These are phyloP conservation scores for Spodoptera picta DNA, from an alignment of 2,888 invertebrate species.

Conservation along the genomic window DNA sequence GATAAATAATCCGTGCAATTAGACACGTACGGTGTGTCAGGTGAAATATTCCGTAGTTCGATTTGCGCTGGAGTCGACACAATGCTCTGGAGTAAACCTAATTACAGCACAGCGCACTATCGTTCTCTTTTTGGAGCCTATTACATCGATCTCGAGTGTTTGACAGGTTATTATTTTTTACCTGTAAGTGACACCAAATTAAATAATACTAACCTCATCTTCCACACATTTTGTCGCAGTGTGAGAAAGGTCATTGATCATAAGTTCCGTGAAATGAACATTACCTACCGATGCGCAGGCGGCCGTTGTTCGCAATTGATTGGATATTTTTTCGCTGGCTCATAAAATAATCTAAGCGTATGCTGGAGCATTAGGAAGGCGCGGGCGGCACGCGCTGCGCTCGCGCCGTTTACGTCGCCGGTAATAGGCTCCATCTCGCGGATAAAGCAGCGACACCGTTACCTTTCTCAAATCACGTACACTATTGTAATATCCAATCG, in stretches of 20 bases:
- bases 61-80: conserved; percentile 77
- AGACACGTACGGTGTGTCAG: conserved; percentile 82
- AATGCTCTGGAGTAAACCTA: conserved; percentile 77
- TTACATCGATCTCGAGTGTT: conserved; percentile 54
- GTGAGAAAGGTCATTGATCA: conserved; percentile 52
- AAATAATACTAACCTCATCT: conserved; percentile 43
- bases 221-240: conserved; percentile 56
- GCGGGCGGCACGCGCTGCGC: conserved; percentile 73
- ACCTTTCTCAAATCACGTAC: conserved; percentile 89
- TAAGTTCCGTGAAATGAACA: conserved; percentile 52
- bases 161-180: conserved; percentile 43
- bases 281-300: conserved; percentile 41
- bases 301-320: conserved; percentile 52
- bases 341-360: conserved; percentile 72
- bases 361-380: conserved; percentile 53
- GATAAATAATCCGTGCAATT: conserved; percentile 85
- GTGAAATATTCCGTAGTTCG: conserved; percentile 84
- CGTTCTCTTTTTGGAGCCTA: conserved; percentile 70
- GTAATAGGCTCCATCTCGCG: conserved; percentile 85
- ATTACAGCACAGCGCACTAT: conserved; percentile 73
- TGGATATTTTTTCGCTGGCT: conserved; percentile 69
- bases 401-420: conserved; percentile 66
- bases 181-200: conserved; percentile 31
- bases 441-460: conserved; percentile 88
- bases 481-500: conserved; percentile 89